Evolutionary conservation across 1,140 invertebrate species (phyloP).

Genomic region (Sweltsa coloradensis): DNA sequence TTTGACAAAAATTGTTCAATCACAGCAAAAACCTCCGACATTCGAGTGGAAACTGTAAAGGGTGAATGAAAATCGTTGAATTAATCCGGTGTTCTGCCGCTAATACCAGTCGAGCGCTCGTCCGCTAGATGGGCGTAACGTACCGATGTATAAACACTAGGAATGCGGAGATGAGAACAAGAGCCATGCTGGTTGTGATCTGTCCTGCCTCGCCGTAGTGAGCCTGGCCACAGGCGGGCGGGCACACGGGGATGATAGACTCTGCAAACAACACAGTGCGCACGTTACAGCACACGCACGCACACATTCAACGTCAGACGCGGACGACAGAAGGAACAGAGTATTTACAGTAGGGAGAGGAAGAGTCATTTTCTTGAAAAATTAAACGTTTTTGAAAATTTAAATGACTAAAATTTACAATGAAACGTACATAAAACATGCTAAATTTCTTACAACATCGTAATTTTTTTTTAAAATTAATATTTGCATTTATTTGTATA

Average conservation of each 20-base stretch:
- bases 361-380: not conserved
- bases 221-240: conserved; percentile 75
- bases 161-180: conserved; percentile 30
- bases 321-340: not conserved
- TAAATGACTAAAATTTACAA: no score
- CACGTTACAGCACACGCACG: not conserved
- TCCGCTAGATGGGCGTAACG: no score
- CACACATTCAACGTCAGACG: not conserved
- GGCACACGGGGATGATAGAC: conserved; percentile 82
- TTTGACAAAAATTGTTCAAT: not conserved
- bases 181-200: conserved; percentile 25
- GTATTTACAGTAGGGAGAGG: conserved; percentile 10
- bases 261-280: conserved; percentile 37
- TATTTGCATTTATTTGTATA: no score
- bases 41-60: not conserved
- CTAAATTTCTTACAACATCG: no score
- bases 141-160: conserved; percentile 20
- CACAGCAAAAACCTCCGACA: not conserved
- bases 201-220: conserved; percentile 42
- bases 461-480: no score
- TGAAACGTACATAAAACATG: no score
- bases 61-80: not conserved
- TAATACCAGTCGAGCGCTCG: not conserved
- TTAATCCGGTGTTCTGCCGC: not conserved
- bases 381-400: no score